Evolutionary conservation across 2,113 vertebrate species (phyloP).

Genomic region (Tupaia chinensis): DNA sequence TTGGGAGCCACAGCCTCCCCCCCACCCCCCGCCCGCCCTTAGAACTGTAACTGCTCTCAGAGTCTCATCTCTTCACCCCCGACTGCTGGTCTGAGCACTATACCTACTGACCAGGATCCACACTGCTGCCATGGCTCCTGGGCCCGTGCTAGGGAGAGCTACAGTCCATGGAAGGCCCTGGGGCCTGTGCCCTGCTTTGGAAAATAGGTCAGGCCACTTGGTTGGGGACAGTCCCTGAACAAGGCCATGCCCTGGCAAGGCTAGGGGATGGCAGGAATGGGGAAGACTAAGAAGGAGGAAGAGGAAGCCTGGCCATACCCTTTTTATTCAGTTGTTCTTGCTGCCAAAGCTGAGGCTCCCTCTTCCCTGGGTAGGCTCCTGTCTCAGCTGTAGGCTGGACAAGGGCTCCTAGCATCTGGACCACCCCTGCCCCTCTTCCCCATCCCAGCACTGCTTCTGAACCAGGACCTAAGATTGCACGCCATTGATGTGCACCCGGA

Average conservation of each 20-base stretch:
- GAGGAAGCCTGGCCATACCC: conserved; percentile 16
- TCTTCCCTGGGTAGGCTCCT: not conserved
- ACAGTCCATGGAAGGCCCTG: conserved; percentile 79
- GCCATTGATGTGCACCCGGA: not conserved
- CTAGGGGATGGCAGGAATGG: conserved; percentile 78
- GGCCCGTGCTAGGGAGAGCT: conserved; percentile 80
- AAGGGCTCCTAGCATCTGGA: not conserved
- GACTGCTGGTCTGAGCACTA: not conserved
- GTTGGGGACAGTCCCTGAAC: conserved; percentile 79
- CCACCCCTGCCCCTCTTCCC: too few relatives aligned
- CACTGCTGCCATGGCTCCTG: not conserved
- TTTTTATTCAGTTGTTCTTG: not conserved
- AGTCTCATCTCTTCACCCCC: not conserved
- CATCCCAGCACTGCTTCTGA: not conserved
- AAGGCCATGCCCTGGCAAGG: conserved; percentile 56
- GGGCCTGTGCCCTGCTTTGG: conserved; percentile 86
- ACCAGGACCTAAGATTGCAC: accelerated
- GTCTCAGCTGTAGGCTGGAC: not conserved
- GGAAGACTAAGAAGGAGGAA: conserved; percentile 66
- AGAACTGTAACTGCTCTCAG: not conserved
- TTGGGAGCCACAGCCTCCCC: not conserved
- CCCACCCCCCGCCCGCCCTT: not conserved
- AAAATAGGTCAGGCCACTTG: conserved; percentile 88
- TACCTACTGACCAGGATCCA: not conserved
- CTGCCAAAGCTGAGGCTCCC: not conserved